Conservation (phyloP, 1,140 invertebrate species). For the Stenopsyche tienmushanensis region DNA sequence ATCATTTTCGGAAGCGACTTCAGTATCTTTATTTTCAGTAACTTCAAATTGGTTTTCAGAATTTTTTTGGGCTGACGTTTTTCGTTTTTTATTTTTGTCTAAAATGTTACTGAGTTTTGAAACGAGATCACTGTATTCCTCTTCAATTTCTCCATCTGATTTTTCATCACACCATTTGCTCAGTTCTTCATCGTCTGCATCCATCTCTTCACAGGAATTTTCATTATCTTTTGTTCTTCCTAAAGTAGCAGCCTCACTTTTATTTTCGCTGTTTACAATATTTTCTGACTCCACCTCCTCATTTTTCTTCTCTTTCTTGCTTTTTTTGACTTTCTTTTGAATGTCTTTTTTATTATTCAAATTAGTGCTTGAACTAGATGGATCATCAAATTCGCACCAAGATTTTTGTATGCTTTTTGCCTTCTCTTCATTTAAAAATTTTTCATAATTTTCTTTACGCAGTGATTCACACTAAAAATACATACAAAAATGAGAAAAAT, state of each 20-base stretch:
- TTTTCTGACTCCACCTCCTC: constrained; percentile 39
- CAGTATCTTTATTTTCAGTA: not conserved
- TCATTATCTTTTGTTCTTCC: constrained; percentile 29
- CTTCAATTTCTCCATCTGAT: constrained; percentile 34
- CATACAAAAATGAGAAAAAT: constrained; percentile 30
- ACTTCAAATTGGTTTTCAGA: constrained; percentile 1
- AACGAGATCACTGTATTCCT: constrained; percentile 35
- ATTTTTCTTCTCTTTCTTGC: constrained; percentile 34
- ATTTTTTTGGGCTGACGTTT: constrained; percentile 20
- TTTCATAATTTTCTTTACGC: constrained; percentile 57
- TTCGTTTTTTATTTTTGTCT: constrained; percentile 35
- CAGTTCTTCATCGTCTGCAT: constrained; percentile 31
- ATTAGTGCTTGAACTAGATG: not conserved
- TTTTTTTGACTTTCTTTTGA: constrained; percentile 22
- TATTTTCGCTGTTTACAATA: constrained; percentile 35
- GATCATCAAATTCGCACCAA: constrained; percentile 56
- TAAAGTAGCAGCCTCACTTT: constrained; percentile 8
- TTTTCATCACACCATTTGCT: constrained; percentile 38
- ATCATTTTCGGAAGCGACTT: not conserved
- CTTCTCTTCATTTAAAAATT: constrained; percentile 57
- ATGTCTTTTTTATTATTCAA: constrained; percentile 20
- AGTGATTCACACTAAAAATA: constrained; percentile 51
- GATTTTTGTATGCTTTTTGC: constrained; percentile 50
- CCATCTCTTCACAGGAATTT: constrained; percentile 41
- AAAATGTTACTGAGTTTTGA: constrained; percentile 40